Evolutionary conservation across 2,888 invertebrate species (phyloP), one percentile per base, ranked within the genome.

Genomic region (Tachina lurida): DNA sequence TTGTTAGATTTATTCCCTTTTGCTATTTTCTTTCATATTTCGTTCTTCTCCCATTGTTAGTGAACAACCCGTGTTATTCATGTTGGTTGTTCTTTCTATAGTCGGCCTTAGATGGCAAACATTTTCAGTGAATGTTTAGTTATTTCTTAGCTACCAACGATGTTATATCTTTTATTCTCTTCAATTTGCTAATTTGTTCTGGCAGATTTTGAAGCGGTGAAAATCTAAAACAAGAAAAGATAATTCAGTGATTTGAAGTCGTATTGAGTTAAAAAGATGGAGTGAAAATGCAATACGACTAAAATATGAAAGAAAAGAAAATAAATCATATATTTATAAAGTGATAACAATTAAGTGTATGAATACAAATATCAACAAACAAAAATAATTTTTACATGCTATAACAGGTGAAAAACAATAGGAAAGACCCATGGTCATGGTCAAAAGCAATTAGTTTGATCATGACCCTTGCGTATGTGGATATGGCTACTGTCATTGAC

Each of bases 401-500:
- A 10, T 12, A 39, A 12, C 5, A 65, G 3, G 10, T 71, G 31
- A 65, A 54, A 31, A 41, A 41, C 5, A 70, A 19, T 75, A 22
- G 5, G 31, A 60, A 60, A 19, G 8, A 31, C 19, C 1, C 2
- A 19, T 68, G 58, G 39, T 31, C 12, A 60, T 63, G 3, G 31
- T 67, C 7, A 43, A 22, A 12, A 45, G 22, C 43, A 56, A 47
- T 60, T 39, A 56, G 12, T 65, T 63, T 62, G 65, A 94, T 93
- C 92, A 93, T 94, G 94, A 95, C 95, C 93, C 94, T 95, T 94
- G 95, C 95, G 91, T 95, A 95, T 94, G 95, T 96, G 93, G 95
- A 95, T 92, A 94, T 95, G 94, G 95, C 95, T 90, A 95, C 95
- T 90, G 95, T 96, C 93, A 95, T 96, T 92, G 95, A 96, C 94